A percentile compares a stretch with the other conserved stretches of the same genome.
These are phyloP conservation scores for Calypte anna DNA, from an alignment of 2,113 vertebrate genomes.

Conservation along the genomic window DNA sequence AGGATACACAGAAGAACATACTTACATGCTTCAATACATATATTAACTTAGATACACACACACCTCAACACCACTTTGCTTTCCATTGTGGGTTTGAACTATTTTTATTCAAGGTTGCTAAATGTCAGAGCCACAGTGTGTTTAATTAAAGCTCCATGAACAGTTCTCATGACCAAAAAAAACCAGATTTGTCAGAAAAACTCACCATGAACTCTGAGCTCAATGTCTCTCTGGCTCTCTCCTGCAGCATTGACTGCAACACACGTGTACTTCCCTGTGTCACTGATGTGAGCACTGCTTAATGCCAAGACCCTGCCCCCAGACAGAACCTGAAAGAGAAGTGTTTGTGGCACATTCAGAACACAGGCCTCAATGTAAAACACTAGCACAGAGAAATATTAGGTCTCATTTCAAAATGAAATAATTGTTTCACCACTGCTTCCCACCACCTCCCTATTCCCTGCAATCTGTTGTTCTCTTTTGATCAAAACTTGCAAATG, in stretches of 20 bases:
- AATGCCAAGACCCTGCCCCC: conserved; percentile 86
- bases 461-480: background rate
- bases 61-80: background rate
- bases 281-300: conserved; percentile 87
- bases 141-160: background rate
- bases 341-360: background rate
- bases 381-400: background rate
- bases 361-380: background rate
- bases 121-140: background rate
- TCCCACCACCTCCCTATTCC: background rate
- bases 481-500: background rate
- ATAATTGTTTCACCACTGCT: background rate
- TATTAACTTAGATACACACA: background rate
- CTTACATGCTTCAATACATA: background rate
- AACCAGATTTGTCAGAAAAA: background rate
- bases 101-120: background rate
- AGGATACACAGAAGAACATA: background rate
- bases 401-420: background rate
- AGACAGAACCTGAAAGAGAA: conserved; percentile 82
- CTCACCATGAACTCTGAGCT: conserved; percentile 91
- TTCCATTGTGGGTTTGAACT: background rate
- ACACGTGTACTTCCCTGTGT: conserved; percentile 89
- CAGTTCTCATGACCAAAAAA: background rate
- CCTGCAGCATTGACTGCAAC: conserved; percentile 95
- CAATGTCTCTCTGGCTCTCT: conserved; percentile 86